Conservation (phyloP, 2,797 vertebrate species). For the Gymnoscopelus braueri region DNA sequence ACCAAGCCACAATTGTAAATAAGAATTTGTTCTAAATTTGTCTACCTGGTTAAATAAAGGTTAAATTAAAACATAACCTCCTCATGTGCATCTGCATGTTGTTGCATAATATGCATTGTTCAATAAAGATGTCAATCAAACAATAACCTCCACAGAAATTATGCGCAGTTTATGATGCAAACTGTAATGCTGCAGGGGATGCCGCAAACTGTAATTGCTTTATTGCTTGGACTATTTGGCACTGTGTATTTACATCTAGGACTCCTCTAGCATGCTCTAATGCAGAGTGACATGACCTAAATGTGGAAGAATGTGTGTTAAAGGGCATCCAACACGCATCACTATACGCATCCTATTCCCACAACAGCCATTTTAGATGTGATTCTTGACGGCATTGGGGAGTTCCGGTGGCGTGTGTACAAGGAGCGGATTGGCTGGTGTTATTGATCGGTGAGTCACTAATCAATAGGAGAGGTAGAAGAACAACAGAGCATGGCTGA, state of each 20-base stretch:
- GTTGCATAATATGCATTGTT: no score
- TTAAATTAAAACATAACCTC: no score
- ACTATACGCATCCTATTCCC: background rate
- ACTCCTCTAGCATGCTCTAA: constrained; percentile 3
- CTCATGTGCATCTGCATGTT: no score
- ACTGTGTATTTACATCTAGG: constrained; percentile 9
- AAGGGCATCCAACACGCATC: background rate
- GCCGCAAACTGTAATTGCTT: no score
- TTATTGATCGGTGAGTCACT: constrained; percentile 12
- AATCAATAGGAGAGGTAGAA: constrained; percentile 27
- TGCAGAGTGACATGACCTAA: constrained; percentile 10
- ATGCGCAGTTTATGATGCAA: no score
- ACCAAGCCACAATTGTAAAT: no score
- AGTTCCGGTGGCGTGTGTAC: background rate
- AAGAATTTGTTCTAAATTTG: no score
- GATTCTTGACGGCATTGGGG: background rate
- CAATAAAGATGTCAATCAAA: no score
- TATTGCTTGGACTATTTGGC: background rate
- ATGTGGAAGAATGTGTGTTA: constrained; percentile 16
- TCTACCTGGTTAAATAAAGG: no score
- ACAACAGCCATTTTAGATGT: constrained; percentile 7
- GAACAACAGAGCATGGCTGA: constrained; percentile 2
- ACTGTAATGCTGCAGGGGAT: no score
- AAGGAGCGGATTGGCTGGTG: background rate
- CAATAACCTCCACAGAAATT: no score